phyloP scores from a whole-genome alignment of 2,888 invertebrate species.

The Polydrusus pterygomalis region DNA sequence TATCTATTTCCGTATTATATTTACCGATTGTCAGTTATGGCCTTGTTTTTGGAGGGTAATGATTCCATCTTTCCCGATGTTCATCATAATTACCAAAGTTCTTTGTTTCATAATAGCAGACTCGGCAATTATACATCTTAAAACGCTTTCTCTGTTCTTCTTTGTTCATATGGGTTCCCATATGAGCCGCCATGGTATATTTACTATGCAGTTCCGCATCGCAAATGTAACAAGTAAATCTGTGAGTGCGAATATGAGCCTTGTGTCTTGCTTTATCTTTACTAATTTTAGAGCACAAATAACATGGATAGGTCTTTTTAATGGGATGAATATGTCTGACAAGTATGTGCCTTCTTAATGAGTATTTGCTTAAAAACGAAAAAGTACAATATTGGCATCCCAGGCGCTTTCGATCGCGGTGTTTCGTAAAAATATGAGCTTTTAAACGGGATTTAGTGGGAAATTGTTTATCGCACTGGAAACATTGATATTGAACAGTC shows the following conservation, averaged over 20 bases:
- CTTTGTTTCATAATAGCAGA: constrained; percentile 10
- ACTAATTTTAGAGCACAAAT: background rate
- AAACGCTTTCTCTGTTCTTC: background rate
- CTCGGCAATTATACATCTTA: background rate
- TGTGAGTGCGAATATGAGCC: constrained; percentile 13
- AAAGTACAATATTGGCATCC: constrained; percentile 4
- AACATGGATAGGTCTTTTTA: background rate
- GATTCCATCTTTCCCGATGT: background rate
- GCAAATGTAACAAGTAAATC: constrained; percentile 9
- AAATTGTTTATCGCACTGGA: background rate
- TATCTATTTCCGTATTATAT: too few relatives aligned
- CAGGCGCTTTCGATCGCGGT: background rate
- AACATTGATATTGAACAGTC: background rate
- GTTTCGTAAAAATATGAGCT: background rate
- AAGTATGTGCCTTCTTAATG: background rate
- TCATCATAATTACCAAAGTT: background rate
- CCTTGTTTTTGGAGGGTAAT: too few relatives aligned
- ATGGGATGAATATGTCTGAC: background rate
- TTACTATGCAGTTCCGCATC: background rate
- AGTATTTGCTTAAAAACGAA: background rate
- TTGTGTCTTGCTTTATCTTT: background rate
- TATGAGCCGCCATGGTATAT: background rate
- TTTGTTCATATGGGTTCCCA: constrained; percentile 16
- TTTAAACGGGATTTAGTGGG: background rate
- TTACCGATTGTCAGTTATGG: too few relatives aligned